These are phyloP conservation scores for Pelodiscus sinensis DNA, from an alignment of 2,113 vertebrate species.

Conservation along the genomic window DNA sequence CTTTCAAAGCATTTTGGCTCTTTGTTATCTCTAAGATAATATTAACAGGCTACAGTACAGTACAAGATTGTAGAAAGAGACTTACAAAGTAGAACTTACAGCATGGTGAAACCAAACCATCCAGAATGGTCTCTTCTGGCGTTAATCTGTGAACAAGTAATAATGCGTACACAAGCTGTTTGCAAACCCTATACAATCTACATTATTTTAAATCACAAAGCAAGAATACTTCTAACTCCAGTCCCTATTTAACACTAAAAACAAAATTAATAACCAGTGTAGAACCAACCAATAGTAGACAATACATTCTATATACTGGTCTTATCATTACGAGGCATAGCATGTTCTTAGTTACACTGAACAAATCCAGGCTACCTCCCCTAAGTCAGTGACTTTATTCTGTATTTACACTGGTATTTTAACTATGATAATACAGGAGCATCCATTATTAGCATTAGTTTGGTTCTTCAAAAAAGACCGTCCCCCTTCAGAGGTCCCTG, in stretches of 20 bases:
- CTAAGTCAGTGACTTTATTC: background rate
- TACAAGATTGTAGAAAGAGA: no score
- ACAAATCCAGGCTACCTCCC: background rate
- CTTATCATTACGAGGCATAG: background rate
- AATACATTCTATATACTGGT: background rate
- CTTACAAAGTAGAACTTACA: fast-evolving
- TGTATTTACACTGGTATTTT: background rate
- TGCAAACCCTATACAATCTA: fast-evolving
- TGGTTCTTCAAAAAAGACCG: background rate
- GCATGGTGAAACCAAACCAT: background rate
- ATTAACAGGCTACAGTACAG: background rate
- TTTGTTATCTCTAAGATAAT: fast-evolving
- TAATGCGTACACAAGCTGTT: fast-evolving
- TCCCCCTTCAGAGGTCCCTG: background rate
- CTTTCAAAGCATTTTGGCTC: background rate
- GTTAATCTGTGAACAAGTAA: fast-evolving
- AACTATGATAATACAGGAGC: background rate
- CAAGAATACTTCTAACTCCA: background rate
- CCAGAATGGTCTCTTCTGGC: fast-evolving
- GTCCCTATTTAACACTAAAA: background rate
- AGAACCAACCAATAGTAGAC: fast-evolving
- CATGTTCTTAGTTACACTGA: background rate
- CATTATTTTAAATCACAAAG: fast-evolving
- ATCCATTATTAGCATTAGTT: fast-evolving
- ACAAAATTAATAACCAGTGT: fast-evolving